phyloP scores from a whole-genome alignment of 2,888 invertebrate species.

The Dromius quadrimaculatus region DNA sequence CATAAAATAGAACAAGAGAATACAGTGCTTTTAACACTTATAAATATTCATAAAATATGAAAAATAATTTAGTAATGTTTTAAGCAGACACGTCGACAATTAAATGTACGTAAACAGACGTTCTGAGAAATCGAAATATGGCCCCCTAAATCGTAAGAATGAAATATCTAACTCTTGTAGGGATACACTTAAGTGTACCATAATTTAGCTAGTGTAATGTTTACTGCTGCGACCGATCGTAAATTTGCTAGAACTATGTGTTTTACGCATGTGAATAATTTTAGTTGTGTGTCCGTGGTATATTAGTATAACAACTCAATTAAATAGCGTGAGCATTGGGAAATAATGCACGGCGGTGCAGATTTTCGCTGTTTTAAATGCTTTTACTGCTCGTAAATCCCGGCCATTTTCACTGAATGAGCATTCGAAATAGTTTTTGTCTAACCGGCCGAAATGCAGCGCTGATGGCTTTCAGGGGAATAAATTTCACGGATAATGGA shows the following conservation, averaged over 20 bases:
- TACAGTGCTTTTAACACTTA: slow-evolving; percentile 13
- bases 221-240: slow-evolving; percentile 38
- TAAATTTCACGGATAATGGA: slow-evolving; percentile 39
- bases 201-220: slow-evolving; percentile 43
- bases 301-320: slow-evolving; percentile 51
- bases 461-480: slow-evolving; percentile 25
- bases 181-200: slow-evolving; percentile 45
- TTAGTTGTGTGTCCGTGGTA: slow-evolving; percentile 48
- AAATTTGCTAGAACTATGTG: slow-evolving; percentile 47
- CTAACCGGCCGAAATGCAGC: slow-evolving; percentile 36
- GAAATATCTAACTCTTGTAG: slow-evolving; percentile 28
- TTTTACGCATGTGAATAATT: slow-evolving; percentile 50
- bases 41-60: slow-evolving; percentile 38
- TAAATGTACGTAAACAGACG: slow-evolving; percentile 22
- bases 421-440: slow-evolving; percentile 46
- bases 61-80: slow-evolving; percentile 31
- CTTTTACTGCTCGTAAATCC: slow-evolving; percentile 49
- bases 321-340: slow-evolving; percentile 48
- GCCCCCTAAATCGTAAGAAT: slow-evolving; percentile 34
- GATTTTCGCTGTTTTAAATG: slow-evolving; percentile 51
- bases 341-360: slow-evolving; percentile 42
- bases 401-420: slow-evolving; percentile 47
- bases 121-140: slow-evolving; percentile 44
- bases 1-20: slow-evolving; percentile 18
- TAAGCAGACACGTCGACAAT: slow-evolving; percentile 15